Base-by-base conservation (phyloP, 2,113 vertebrate genomes). In the Chauna torquata region DNA sequence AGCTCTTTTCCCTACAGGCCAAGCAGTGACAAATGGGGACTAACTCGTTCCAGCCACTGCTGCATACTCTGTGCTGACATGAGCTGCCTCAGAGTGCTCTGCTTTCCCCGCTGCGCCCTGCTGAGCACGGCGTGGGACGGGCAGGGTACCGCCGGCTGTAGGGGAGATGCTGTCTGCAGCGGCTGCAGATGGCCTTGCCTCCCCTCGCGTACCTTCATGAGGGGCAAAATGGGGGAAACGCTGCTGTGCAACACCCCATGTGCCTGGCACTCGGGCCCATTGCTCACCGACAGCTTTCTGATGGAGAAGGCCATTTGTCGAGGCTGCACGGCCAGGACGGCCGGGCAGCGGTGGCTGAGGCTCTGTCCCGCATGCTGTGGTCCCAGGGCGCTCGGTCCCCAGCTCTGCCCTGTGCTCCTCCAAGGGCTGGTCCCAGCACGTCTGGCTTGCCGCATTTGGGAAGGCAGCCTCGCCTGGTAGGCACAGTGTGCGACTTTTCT, bases 101-200 rank as follows among this genome's bases (percentile, higher is more conserved):
- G 65, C 65, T 76, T 65, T 66, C 71, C 32, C 12, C 0, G 3
- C 36, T 0, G 1, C 7, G n/a, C 28, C 58, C 58, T 58, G 62
- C 49, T 1, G 45, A 83, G 54, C 0, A 5, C 5, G 52, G 38
- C 1, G 11, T 36, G 68, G 74, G 22, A 78, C 55, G 27, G 59
- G 7, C 0, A 0, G 75, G 11, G 59, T 30, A 38, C 54, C 0
- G 50, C 50, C 12, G 50, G 24, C 50, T 52, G 50, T 5, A 52
- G 24, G 50, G 50, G 50, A 52, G 50, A 52, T 52, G 24, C 50
- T 52, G 50, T 23, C 50, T 52, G 50, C 50, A 27, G 24, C 4
- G 58, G 36, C 5, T 32, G 45, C 45, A 81, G 74, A 17, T 1
- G 18, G 40, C 34, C 69, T 32, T 27, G 30, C 15, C 15, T 69